Evolutionary conservation across 2,888 invertebrate species (phyloP), one percentile per base, ranked within the genome.

Genomic region (Bibio marci): DNA sequence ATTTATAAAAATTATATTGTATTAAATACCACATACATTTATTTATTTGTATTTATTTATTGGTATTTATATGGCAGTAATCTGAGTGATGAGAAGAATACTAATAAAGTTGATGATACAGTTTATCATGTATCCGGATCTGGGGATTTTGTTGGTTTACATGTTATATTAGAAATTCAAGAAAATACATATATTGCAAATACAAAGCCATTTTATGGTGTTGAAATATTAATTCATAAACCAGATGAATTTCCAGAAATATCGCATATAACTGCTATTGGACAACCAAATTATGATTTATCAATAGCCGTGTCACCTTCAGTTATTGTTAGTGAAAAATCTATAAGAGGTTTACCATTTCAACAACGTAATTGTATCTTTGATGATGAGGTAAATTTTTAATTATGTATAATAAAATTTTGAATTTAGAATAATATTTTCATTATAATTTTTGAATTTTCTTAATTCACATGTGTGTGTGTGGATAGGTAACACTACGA

Each of bases 211-310:
- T 50, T 48, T 32, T 44, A 50, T 11, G 56, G 59, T 4, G 54
- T 54, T 3, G 47, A 52, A 50, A 45, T 60, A n/a, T 41, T 58
- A 12, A 49, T 62, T 30, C 60, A 62, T 44, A 55, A 59, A 44
- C 50, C 56, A 1, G 44, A 50, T 26, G 58, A 56, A 40, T 41
- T 17, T 18, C 58, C 60, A 4, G 57, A 58, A 42, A 50, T 56
- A 33, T 52, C 51, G 11, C 45, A 53, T 7, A 48, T 51, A 4
- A 45, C 51, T 3, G 43, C 52, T 2, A 12, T 33, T 4, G 33
- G 18, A 18, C 33, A 33, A 19, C 33, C 33, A 3, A 18, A 18
- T 12, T 33, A 17, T 33, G 33, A 33, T 19, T 12, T 33, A 17
- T 10, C 18, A 4, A 8, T 33, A 18, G 18, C 33, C 10, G 18